Percentiles rank a stretch among this genome's conserved stretches.
These are phyloP conservation scores for Dufourea novaeangliae DNA, from an alignment of 1,140 invertebrate genomes.

Conservation along the genomic window DNA sequence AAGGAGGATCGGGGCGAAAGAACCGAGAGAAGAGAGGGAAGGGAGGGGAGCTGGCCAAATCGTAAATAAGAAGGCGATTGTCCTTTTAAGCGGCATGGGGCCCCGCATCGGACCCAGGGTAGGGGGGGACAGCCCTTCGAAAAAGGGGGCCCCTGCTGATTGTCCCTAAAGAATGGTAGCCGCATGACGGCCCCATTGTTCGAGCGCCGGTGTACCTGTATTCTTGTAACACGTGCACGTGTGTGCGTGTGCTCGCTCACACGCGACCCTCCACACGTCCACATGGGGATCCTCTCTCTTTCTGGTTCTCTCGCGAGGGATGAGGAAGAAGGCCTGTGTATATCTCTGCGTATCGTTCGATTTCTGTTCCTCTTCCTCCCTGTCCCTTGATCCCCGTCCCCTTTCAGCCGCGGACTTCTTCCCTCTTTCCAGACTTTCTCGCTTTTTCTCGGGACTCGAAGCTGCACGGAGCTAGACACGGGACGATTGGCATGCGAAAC, in stretches of 20 bases:
- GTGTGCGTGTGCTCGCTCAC: conserved; percentile 5
- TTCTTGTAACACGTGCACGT: conserved; percentile 41
- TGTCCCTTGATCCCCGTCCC: not conserved
- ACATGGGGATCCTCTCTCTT: not conserved
- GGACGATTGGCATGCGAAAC: conserved; percentile 74
- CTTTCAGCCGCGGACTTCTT: conserved; percentile 8
- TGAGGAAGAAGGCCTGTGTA: conserved; percentile 17
- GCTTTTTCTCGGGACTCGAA: conserved; percentile 13
- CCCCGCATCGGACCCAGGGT: conserved; percentile 34
- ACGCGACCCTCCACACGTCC: not conserved
- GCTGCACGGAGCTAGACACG: conserved; percentile 30
- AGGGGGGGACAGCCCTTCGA: conserved; percentile 47
- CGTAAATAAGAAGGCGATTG: conserved; percentile 79
- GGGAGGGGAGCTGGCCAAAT: conserved; percentile 62
- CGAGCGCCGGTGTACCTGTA: conserved; percentile 59
- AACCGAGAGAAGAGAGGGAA: no score
- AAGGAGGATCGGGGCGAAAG: conserved; percentile 9
- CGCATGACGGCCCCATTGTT: conserved; percentile 75
- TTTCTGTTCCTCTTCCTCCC: conserved; percentile 22
- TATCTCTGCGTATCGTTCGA: conserved; percentile 41
- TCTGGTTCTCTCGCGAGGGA: conserved; percentile 1
- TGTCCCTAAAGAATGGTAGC: conserved; percentile 74
- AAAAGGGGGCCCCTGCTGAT: conserved; percentile 63
- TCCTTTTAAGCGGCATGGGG: conserved; percentile 76
- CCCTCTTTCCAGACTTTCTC: conserved; percentile 22